phyloP scores from a whole-genome alignment of 2,797 vertebrate genomes.

The Falco berigora region DNA sequence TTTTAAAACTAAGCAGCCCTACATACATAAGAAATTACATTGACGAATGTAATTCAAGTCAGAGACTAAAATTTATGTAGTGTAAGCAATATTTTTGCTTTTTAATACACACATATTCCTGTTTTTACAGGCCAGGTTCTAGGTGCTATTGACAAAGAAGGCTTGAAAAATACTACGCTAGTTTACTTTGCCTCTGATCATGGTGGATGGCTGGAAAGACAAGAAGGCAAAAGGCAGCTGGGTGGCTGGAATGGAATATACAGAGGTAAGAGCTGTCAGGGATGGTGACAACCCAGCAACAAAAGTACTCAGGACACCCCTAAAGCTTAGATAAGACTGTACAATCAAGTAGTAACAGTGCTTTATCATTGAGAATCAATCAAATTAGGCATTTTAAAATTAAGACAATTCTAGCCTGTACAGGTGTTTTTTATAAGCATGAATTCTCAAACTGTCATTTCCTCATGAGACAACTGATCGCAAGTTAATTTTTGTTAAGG shows the following conservation, averaged over 20 bases:
- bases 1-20: neutral
- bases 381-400: neutral
- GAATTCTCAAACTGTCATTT: neutral
- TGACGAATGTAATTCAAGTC: neutral
- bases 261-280: conserved; percentile 73
- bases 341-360: neutral
- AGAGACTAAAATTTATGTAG: neutral
- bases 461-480: neutral
- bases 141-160: conserved; percentile 73
- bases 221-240: conserved; percentile 52
- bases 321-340: neutral
- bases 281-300: neutral
- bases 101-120: neutral
- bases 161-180: conserved; percentile 78
- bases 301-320: neutral
- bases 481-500: neutral
- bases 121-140: conserved; percentile 77
- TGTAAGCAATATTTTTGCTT: neutral
- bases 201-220: conserved; percentile 83
- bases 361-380: neutral
- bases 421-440: neutral
- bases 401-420: neutral
- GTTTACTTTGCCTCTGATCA: conserved; percentile 92
- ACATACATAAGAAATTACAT: neutral
- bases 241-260: conserved; percentile 92